Evolutionary conservation across 2,888 invertebrate species (phyloP).

Genomic region (Laspeyria flexula): DNA sequence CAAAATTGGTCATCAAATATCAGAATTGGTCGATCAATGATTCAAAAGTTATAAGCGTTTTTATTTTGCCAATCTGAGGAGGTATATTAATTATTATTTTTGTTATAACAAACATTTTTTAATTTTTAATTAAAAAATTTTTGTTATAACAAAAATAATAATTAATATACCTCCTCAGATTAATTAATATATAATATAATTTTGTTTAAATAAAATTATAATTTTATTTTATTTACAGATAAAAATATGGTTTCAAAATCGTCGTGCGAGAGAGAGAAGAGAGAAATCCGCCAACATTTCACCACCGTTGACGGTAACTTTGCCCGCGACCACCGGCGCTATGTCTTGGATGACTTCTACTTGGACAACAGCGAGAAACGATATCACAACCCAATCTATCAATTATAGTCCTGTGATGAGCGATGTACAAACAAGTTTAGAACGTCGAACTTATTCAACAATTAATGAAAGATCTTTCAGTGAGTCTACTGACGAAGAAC

Average conservation of each 20-base stretch:
- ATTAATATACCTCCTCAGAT: too few relatives aligned
- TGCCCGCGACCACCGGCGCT: conserved; percentile 62
- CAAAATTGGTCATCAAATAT: too few relatives aligned
- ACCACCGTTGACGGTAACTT: conserved; percentile 66
- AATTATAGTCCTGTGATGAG: conserved; percentile 1
- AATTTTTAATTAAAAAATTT: too few relatives aligned
- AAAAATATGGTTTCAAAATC: conserved; percentile 94
- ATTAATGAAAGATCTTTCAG: conserved; percentile 18
- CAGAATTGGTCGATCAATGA: too few relatives aligned
- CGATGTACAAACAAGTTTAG: not conserved
- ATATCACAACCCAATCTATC: conserved; percentile 3
- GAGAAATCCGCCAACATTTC: conserved; percentile 81
- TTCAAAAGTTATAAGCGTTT: too few relatives aligned
- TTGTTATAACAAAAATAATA: too few relatives aligned
- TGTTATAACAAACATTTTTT: too few relatives aligned
- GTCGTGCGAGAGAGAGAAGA: conserved; percentile 90
- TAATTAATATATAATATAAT: too few relatives aligned
- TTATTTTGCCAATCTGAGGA: too few relatives aligned
- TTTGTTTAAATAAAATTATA: too few relatives aligned
- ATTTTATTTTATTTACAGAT: conserved; percentile 58
- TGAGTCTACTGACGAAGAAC: conserved; percentile 44
- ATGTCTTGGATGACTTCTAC: conserved; percentile 13
- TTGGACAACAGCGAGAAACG: conserved; percentile 20
- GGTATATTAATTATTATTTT: too few relatives aligned
- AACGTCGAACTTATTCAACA: conserved; percentile 1